phyloP scores from a whole-genome alignment of 92 coral and sea anemone species.

The Hydrozoanthus gracilis region DNA sequence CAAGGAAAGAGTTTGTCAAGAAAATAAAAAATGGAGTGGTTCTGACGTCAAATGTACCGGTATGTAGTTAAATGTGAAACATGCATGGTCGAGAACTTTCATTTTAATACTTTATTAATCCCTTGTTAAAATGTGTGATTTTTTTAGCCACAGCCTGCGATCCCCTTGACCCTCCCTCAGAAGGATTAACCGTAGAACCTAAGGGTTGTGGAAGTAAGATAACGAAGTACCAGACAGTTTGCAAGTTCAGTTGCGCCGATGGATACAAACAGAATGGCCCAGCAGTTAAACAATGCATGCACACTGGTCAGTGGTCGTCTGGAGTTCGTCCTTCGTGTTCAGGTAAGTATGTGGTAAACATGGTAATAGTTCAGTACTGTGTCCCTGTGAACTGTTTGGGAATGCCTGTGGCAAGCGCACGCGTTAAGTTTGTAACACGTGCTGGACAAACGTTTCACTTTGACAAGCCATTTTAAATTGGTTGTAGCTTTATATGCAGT shows the following conservation, averaged over 20 bases:
- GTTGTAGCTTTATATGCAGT: too few species aligned
- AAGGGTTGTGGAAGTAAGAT: not conserved
- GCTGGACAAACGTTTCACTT: too few species aligned
- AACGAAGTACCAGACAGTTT: constrained; percentile 9
- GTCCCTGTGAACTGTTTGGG: too few species aligned
- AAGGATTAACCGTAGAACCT: constrained; percentile 5
- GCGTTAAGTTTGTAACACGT: too few species aligned
- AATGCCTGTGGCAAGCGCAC: too few species aligned
- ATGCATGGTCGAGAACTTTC: not conserved
- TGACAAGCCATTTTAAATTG: too few species aligned
- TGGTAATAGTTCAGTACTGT: not conserved
- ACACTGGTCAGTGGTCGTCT: constrained; percentile 31
- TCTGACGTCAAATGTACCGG: constrained; percentile 4
- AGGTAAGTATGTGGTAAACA: not conserved
- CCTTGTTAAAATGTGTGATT: not conserved
- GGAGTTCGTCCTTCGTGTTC: constrained; percentile 2
- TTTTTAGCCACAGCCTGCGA: not conserved
- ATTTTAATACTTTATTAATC: not conserved
- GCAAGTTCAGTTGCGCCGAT: constrained; percentile 6
- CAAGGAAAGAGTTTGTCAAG: constrained; percentile 20
- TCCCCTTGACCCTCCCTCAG: constrained; percentile 1
- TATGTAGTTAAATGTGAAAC: not conserved
- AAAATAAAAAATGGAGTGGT: constrained; percentile 20
- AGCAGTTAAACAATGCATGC: constrained; percentile 25
- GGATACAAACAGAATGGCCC: constrained; percentile 24